Percentiles rank a stretch among this genome's conserved stretches.
These are phyloP conservation scores for Lochmaea capreae DNA, from an alignment of 2,888 invertebrate species.

Conservation along the genomic window DNA sequence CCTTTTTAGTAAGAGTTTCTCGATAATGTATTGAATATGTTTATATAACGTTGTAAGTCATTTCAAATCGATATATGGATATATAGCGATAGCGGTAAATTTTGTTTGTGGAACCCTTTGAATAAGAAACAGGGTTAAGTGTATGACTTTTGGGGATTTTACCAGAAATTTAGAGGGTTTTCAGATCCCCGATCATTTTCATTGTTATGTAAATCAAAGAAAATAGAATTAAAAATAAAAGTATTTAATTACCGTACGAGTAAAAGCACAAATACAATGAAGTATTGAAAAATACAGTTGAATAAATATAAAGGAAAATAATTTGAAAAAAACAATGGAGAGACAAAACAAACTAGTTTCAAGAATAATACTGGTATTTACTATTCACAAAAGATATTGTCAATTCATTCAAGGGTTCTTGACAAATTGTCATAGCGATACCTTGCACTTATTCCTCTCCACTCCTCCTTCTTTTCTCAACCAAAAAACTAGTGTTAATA, in stretches of 20 bases:
- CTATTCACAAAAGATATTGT: too few relatives aligned
- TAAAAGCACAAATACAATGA: background rate
- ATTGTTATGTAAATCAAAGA: slow-evolving; percentile 1
- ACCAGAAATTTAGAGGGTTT: slow-evolving; percentile 14
- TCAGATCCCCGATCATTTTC: background rate
- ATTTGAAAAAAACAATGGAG: too few relatives aligned
- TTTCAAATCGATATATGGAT: slow-evolving; percentile 23
- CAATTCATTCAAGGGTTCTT: too few relatives aligned
- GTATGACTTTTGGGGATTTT: slow-evolving; percentile 21
- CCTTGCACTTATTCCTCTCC: too few relatives aligned
- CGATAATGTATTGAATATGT: slow-evolving; percentile 25
- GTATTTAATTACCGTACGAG: background rate
- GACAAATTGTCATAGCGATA: too few relatives aligned
- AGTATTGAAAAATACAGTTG: too few relatives aligned
- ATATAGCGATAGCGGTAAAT: slow-evolving; percentile 21
- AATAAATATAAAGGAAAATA: too few relatives aligned
- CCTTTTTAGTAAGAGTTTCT: background rate
- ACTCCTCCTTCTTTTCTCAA: too few relatives aligned
- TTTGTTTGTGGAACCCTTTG: slow-evolving; percentile 23
- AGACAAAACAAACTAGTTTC: too few relatives aligned
- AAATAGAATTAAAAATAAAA: background rate
- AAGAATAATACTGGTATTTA: too few relatives aligned
- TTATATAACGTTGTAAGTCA: slow-evolving; percentile 19
- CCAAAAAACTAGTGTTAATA: too few relatives aligned
- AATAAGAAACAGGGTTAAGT: slow-evolving; percentile 25